Evolutionary conservation across 2,797 vertebrate genomes (phyloP).

Genomic region (Gambusia yucatana): DNA sequence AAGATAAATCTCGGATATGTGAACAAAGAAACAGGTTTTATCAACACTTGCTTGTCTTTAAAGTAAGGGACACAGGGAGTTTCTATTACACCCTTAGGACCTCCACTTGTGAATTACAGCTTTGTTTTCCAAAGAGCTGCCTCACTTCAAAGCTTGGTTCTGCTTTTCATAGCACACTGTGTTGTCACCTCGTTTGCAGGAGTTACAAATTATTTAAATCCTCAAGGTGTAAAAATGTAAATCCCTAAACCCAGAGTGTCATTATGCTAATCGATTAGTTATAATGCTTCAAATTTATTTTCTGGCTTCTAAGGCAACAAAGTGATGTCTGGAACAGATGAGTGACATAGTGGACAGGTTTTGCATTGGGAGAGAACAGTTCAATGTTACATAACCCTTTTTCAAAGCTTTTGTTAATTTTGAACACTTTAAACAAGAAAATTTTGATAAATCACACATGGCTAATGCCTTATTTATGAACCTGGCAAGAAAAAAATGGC

Average conservation of each 20-base stretch:
- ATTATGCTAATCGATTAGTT: slow-evolving; percentile 70
- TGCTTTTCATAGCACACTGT: slow-evolving; percentile 32
- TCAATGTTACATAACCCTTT: slow-evolving; percentile 44
- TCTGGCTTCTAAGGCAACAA: slow-evolving; percentile 42
- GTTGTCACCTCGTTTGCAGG: slow-evolving; percentile 65
- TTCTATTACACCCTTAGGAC: slow-evolving; percentile 58
- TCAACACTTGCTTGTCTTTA: slow-evolving; percentile 53
- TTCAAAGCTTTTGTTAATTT: slow-evolving; percentile 25
- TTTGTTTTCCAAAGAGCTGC: slow-evolving; percentile 63
- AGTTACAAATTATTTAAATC: slow-evolving; percentile 58
- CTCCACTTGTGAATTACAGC: slow-evolving; percentile 61
- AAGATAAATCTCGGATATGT: slow-evolving; percentile 22
- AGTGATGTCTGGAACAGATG: slow-evolving; percentile 33
- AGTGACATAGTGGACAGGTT: slow-evolving; percentile 37
- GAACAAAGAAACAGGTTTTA: slow-evolving; percentile 46
- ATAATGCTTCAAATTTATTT: slow-evolving; percentile 48
- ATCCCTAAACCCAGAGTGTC: slow-evolving; percentile 53
- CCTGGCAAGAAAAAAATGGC: background rate
- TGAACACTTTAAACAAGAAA: slow-evolving; percentile 10
- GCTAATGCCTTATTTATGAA: background rate
- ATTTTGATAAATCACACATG: slow-evolving; percentile 1
- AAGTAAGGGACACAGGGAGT: slow-evolving; percentile 45
- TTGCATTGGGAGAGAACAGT: slow-evolving; percentile 13
- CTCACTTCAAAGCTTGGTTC: slow-evolving; percentile 54
- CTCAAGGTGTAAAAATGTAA: slow-evolving; percentile 55